These are phyloP conservation scores for Vireo altiloquus DNA, from an alignment of 2,113 vertebrate genomes.

Conservation along the genomic window DNA sequence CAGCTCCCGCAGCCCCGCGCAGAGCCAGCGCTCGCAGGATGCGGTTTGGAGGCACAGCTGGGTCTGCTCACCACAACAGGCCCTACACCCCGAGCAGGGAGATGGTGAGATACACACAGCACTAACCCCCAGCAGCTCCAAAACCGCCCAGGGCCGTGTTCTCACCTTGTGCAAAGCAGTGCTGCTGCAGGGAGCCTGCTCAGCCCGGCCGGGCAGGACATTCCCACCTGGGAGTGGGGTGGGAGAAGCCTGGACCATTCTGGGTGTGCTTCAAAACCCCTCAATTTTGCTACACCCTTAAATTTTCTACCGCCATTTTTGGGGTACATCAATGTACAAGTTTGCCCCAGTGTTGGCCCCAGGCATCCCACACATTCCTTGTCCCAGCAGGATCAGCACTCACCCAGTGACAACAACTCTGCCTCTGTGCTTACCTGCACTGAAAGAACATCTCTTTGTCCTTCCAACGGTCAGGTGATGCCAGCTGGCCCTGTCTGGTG, in stretches of 20 bases:
- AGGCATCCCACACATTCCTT: background rate
- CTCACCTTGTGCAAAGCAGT: background rate
- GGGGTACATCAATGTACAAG: background rate
- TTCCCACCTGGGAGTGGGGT: rapidly evolving
- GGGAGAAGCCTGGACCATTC: rapidly evolving
- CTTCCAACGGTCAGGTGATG: background rate
- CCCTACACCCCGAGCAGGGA: background rate
- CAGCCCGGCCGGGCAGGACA: background rate
- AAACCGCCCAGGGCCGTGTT: rapidly evolving
- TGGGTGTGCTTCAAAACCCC: background rate
- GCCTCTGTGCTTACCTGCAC: background rate
- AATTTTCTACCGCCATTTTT: background rate
- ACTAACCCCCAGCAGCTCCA: background rate
- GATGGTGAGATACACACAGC: background rate
- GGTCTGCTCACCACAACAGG: background rate
- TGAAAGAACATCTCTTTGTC: background rate
- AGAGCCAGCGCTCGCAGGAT: conserved; percentile 17
- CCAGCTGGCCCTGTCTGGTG: background rate
- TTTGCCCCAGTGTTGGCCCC: background rate
- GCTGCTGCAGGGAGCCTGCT: background rate
- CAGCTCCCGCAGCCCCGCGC: background rate
- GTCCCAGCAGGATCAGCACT: background rate
- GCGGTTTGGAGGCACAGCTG: conserved; percentile 36
- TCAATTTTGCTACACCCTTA: background rate
- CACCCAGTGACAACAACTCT: background rate